These are phyloP conservation scores for Rhinichthys klamathensis DNA, from an alignment of 2,113 vertebrate genomes.

Conservation along the genomic window DNA sequence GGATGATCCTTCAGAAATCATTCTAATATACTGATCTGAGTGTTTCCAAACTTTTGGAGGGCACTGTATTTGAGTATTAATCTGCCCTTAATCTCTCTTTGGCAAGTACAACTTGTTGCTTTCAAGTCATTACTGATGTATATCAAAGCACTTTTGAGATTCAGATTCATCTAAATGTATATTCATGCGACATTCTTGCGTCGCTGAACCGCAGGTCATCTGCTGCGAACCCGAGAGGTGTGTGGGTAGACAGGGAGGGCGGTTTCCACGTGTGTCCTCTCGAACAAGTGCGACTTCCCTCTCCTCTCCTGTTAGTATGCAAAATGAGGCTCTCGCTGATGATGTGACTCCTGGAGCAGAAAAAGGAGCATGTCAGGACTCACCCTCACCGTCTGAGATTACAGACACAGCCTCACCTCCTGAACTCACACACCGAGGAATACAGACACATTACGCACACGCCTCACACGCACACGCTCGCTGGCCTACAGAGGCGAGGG, in stretches of 20 bases:
- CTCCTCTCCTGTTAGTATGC: conserved; percentile 58
- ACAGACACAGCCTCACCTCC: conserved; percentile 51
- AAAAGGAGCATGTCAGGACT: conserved; percentile 59
- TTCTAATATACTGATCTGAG: not conserved
- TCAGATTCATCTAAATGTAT: conserved; percentile 42
- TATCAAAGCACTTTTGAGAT: conserved; percentile 36
- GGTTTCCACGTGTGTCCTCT: conserved; percentile 6
- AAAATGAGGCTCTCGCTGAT: conserved; percentile 54
- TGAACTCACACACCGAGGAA: conserved; percentile 58
- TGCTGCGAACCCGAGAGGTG: not conserved
- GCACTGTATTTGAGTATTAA: not conserved
- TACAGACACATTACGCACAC: conserved; percentile 46
- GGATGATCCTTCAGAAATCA: not conserved
- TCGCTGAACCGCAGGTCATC: conserved; percentile 2
- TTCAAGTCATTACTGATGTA: conserved; percentile 25
- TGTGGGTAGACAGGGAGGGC: conserved; percentile 7
- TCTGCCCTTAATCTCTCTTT: conserved; percentile 7
- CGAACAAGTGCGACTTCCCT: conserved; percentile 26
- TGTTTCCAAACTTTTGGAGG: not conserved
- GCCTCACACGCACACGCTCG: not conserved
- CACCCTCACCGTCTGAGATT: conserved; percentile 59
- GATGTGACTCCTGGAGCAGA: conserved; percentile 52
- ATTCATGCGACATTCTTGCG: conserved; percentile 36
- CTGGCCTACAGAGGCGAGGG: not conserved
- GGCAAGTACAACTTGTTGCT: conserved; percentile 20